These are phyloP conservation scores for Sylvicapra grimmia DNA, from an alignment of 2,113 vertebrate genomes.

Conservation along the genomic window DNA sequence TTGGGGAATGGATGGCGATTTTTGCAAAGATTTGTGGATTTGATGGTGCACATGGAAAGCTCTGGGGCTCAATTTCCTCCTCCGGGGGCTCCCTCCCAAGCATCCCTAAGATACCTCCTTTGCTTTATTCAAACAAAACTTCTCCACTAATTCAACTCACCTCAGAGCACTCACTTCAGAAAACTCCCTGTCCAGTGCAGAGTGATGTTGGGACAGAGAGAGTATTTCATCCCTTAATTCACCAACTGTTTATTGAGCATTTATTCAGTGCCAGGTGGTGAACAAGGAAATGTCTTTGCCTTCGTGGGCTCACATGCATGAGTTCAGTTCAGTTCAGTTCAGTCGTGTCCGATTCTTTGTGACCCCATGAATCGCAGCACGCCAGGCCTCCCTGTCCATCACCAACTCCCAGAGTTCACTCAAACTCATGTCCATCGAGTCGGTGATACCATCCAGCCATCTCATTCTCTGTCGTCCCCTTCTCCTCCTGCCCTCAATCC, in stretches of 20 bases:
- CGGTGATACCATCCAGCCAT: too few relatives aligned
- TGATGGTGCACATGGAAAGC: background rate
- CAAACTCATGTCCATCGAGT: too few relatives aligned
- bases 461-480: too few relatives aligned
- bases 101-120: background rate
- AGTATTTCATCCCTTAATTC: too few relatives aligned
- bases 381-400: too few relatives aligned
- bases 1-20: background rate
- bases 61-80: background rate
- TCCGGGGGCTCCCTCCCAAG: background rate
- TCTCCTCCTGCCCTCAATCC: too few relatives aligned
- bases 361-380: too few relatives aligned
- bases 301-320: background rate
- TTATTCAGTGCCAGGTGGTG: background rate
- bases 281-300: background rate
- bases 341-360: rapidly evolving
- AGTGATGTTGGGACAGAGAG: background rate
- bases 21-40: background rate
- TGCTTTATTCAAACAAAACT: background rate
- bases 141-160: background rate
- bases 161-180: background rate
- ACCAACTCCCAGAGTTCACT: too few relatives aligned
- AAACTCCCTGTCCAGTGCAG: background rate
- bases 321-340: background rate
- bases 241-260: background rate